Conservation (phyloP, 2,888 invertebrate species). For the Rhingia rostrata region DNA sequence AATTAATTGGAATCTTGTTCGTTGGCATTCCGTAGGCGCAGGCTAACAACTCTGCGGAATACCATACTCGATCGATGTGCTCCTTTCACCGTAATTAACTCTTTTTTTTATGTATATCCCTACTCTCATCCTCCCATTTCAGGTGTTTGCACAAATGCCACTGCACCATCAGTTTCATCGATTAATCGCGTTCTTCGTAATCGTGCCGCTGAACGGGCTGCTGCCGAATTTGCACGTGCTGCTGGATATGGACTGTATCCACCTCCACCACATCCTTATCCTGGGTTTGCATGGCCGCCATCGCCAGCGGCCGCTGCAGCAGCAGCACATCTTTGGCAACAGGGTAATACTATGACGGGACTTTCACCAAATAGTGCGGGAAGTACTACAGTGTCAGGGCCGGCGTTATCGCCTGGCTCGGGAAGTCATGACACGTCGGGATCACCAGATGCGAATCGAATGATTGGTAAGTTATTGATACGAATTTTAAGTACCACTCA, state of each 20-base stretch:
- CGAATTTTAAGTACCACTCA: too few relatives aligned
- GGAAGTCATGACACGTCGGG: constrained; percentile 81
- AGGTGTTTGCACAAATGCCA: constrained; percentile 97
- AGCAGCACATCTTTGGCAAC: constrained; percentile 85
- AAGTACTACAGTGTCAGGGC: constrained; percentile 84
- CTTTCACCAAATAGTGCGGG: constrained; percentile 83
- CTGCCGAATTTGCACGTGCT: constrained; percentile 96
- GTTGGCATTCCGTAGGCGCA: constrained; percentile 61
- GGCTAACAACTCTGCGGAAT: constrained; percentile 54
- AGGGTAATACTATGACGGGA: constrained; percentile 84
- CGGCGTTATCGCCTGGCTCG: constrained; percentile 84
- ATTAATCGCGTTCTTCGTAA: constrained; percentile 98
- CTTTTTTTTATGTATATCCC: constrained; percentile 4
- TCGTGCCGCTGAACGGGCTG: constrained; percentile 97
- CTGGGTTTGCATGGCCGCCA: constrained; percentile 84
- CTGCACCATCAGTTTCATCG: constrained; percentile 97
- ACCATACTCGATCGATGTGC: constrained; percentile 47
- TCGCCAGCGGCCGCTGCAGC: constrained; percentile 81
- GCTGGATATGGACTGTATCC: constrained; percentile 94
- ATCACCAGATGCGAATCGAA: constrained; percentile 82
- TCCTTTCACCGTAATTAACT: constrained; percentile 62
- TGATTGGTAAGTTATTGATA: constrained; percentile 80
- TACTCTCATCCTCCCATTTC: constrained; percentile 77
- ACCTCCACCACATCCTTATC: constrained; percentile 87
- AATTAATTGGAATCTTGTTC: constrained; percentile 69